Evolutionary conservation across 2,113 vertebrate genomes (phyloP).

Genomic region (Hemichromis elongatus): DNA sequence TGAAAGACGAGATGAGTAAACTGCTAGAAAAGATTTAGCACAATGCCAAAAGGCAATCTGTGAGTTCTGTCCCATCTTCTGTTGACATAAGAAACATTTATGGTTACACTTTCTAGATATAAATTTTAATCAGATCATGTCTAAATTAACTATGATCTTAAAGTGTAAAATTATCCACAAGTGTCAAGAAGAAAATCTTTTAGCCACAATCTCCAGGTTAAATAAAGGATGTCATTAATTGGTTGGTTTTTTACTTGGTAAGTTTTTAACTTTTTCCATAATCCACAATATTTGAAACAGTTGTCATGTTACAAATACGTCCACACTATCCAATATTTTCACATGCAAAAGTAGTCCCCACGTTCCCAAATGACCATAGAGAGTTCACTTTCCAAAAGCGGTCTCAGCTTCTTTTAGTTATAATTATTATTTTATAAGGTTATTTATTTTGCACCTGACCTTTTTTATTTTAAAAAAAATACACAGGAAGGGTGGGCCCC

Average conservation of each 20-base stretch:
- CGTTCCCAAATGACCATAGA: background rate
- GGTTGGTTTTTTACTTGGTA: background rate
- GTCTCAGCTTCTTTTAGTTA: background rate
- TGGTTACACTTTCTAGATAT: background rate
- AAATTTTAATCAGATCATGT: background rate
- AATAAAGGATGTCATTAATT: background rate
- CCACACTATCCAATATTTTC: background rate
- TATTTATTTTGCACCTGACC: background rate
- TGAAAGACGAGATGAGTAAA: background rate
- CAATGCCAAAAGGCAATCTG: fast-evolving
- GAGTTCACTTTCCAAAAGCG: background rate
- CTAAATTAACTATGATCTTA: background rate
- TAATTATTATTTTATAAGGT: background rate
- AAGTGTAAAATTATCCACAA: background rate
- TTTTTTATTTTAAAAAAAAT: background rate
- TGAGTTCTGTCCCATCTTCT: background rate
- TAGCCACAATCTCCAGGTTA: background rate
- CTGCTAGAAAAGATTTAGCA: background rate
- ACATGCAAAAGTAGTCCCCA: background rate
- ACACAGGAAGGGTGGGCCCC: background rate
- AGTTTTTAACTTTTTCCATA: background rate
- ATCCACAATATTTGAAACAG: background rate
- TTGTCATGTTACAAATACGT: background rate
- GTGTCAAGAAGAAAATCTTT: background rate
- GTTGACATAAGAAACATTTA: background rate